Conservation (phyloP, 64 coral and sea anemone genomes). For the Astreopora myriophthalma region DNA sequence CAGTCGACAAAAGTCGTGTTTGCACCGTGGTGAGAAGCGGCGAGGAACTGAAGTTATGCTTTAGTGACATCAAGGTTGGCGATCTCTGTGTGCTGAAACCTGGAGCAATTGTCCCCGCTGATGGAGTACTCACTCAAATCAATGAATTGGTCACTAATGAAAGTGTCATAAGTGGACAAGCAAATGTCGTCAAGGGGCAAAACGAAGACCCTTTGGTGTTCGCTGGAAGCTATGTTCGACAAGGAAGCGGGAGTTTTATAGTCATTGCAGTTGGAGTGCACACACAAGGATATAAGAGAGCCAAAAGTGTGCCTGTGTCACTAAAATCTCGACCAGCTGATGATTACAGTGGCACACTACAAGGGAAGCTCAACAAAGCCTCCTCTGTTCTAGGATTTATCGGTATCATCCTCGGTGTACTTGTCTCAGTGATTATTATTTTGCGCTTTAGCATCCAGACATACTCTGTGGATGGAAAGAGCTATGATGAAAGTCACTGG, state of each 20-base stretch:
- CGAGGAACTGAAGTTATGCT: constrained; percentile 39
- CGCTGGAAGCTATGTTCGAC: constrained; percentile 74
- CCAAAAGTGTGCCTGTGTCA: not conserved
- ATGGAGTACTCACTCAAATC: constrained; percentile 70
- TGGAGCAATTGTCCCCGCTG: constrained; percentile 81
- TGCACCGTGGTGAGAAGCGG: constrained; percentile 74
- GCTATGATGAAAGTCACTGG: constrained; percentile 73
- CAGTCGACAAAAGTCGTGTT: constrained; percentile 64
- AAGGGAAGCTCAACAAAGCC: constrained; percentile 86
- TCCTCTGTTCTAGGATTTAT: constrained; percentile 70
- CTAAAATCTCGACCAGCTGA: constrained; percentile 24
- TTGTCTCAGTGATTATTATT: constrained; percentile 67
- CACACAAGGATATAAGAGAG: constrained; percentile 43
- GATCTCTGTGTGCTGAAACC: constrained; percentile 72
- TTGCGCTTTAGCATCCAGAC: constrained; percentile 80
- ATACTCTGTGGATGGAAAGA: constrained; percentile 62
- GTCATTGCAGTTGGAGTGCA: constrained; percentile 70
- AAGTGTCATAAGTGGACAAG: not conserved
- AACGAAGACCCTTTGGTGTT: constrained; percentile 65
- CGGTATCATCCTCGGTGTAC: constrained; percentile 71
- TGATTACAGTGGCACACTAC: constrained; percentile 65
- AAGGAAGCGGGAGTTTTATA: constrained; percentile 73
- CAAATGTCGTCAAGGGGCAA: constrained; percentile 31
- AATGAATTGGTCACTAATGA: constrained; percentile 84
- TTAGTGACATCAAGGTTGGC: constrained; percentile 69